Evolutionary conservation across 2,797 vertebrate species (phyloP), one percentile per base, ranked within the genome.

Genomic region (Sphenodon punctatus): DNA sequence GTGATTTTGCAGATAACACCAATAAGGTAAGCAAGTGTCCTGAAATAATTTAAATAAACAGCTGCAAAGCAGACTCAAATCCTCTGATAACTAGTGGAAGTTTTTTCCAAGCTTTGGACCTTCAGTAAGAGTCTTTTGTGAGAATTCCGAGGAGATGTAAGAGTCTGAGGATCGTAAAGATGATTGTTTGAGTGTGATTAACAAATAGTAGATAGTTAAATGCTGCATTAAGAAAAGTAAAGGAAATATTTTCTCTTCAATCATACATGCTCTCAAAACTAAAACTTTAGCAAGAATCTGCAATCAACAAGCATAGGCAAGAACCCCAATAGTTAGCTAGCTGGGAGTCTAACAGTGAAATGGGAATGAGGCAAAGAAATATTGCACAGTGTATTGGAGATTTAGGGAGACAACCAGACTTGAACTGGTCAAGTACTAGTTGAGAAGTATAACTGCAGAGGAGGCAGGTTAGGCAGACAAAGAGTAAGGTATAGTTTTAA

Each of bases 11-110:
- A 92, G 90, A 87, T 84, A 85, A 90, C 55, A 42, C 75, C 80
- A 64, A 48, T 1, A 15, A 95, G 95, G 96, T 96, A 96, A 96
- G 95, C 90, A 6, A 7, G 75, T 59, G 76, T 60, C 67, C 82
- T 66, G 74, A 25, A 12, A 72, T 82, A 88, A 45, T 80, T 89
- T 85, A 80, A 83, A 70, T 8, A 85, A 85, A 70, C 56, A 75
- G 68, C 80, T 89, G 76, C 68, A 9, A 30, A 86, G 59, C 80
- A 70, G n/a, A n/a, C n/a, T n/a, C n/a, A n/a, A n/a, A n/a, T n/a
- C n/a, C n/a, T n/a, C n/a, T n/a, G n/a, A n/a, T n/a, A n/a, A n/a
- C n/a, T n/a, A n/a, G n/a, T n/a, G n/a, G n/a, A n/a, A n/a, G n/a
- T n/a, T n/a, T 72, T 91, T 84, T 70, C 80, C 46, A 82, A 79